Base-by-base conservation (phyloP, 2,888 invertebrate genomes). In the Mesochorus sp. region DNA sequence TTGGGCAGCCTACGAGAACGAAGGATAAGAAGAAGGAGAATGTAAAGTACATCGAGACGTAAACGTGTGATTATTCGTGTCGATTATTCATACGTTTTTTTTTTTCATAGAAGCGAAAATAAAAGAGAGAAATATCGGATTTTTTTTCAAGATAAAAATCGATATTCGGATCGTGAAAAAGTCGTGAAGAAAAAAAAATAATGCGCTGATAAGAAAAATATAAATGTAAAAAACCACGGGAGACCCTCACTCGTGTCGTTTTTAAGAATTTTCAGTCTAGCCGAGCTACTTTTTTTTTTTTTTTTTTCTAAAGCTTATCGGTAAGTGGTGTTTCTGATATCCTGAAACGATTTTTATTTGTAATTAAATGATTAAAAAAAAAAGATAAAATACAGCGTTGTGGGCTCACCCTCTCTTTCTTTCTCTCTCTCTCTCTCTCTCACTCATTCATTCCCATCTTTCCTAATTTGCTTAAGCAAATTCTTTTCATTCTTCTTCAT, bases 401-500 rank as follows among this genome's bases (percentile, higher is more conserved):
- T 21, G 42, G 75, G 70, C 73, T 72, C 76, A 80, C 79, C 82
- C 81, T 79, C 81, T 72, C 80, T 79, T 81, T 77, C 84, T 79
- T 83, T 82, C 81, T 79, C 81, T 72, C 80, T 79, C 81, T 77
- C 84, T 79, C 84, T 80, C 77, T 81, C 83, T 59, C 80, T 82
- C 86, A 62, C 78, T 81, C 86, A 85, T 83, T 82, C 85, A 84
- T 83, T 84, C 83, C 84, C 31, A 78, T 83, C 86, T 83, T 82
- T 85, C 79, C 88, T 85, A 86, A 81, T 83, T 84, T 83, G 80
- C 85, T 81, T 85, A 84, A 87, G 85, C 83, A 84, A 87, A 87
- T 87, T 82, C n/a, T n/a, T 77, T 85, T 86, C 86, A 82, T 81
- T 84, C 85, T 84, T 87, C 82, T 84, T 81, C 8, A 8, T 59